phyloP scores from a whole-genome alignment of 2,888 invertebrate species.

The Alentia gelatinosa region DNA sequence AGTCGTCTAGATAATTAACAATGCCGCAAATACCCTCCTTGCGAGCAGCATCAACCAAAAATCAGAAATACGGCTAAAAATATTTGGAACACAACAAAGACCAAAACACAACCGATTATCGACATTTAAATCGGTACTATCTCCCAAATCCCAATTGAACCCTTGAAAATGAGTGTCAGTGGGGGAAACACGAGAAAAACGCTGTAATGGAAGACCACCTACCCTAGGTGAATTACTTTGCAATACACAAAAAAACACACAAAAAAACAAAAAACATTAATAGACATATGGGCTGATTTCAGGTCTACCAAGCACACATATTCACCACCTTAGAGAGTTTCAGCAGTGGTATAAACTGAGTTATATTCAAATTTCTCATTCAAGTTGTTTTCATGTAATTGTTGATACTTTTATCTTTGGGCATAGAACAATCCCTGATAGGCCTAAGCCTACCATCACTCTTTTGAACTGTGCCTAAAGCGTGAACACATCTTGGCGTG shows the following conservation, averaged over 20 bases:
- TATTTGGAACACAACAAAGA: background rate
- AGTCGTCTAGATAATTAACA: background rate
- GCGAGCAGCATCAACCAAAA: background rate
- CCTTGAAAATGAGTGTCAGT: background rate
- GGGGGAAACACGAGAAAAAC: background rate
- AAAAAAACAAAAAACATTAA: too few species aligned
- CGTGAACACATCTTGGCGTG: background rate
- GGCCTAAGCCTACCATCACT: background rate
- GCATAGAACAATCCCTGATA: background rate
- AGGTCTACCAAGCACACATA: background rate
- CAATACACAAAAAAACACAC: too few species aligned
- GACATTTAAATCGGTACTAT: background rate
- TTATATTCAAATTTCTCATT: background rate
- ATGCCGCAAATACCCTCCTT: background rate
- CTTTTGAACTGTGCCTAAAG: background rate
- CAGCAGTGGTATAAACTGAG: background rate
- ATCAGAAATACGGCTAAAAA: background rate
- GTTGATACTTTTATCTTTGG: background rate
- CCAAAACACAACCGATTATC: slow-evolving; percentile 12
- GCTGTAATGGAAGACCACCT: too few species aligned
- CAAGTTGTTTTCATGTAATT: background rate
- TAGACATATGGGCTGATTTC: background rate
- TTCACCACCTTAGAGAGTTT: background rate
- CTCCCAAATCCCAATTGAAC: background rate
- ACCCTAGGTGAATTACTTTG: too few species aligned